These are phyloP conservation scores for Gasteruption jaculator DNA, from an alignment of 2,888 invertebrate genomes.

Conservation along the genomic window DNA sequence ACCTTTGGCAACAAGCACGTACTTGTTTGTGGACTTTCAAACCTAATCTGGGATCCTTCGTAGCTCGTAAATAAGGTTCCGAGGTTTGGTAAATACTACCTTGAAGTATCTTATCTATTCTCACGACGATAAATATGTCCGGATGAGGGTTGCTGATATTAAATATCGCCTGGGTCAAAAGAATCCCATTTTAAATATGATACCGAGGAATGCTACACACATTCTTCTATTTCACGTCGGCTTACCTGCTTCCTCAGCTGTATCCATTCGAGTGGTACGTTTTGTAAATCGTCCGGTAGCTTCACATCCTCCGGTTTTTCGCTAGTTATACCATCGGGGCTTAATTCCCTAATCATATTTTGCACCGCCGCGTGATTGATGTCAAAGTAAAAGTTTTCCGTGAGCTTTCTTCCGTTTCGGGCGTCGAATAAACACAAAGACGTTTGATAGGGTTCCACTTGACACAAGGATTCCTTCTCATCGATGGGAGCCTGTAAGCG, in stretches of 20 bases:
- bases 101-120: constrained; percentile 91
- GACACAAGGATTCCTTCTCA: constrained; percentile 70
- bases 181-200: not conserved
- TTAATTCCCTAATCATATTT: constrained; percentile 57
- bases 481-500: constrained; percentile 77
- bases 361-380: constrained; percentile 72
- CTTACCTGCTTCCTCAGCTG: constrained; percentile 61
- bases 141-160: constrained; percentile 85
- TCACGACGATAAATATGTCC: constrained; percentile 87
- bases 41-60: constrained; percentile 74
- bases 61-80: constrained; percentile 81
- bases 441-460: constrained; percentile 93
- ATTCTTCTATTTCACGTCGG: too few relatives aligned
- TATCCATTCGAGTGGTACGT: constrained; percentile 73
- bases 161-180: constrained; percentile 68
- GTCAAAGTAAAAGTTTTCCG: constrained; percentile 91
- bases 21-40: constrained; percentile 79
- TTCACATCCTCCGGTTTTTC: constrained; percentile 56
- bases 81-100: constrained; percentile 78
- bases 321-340: constrained; percentile 54
- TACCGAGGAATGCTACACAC: too few relatives aligned
- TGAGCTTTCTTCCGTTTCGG: constrained; percentile 78
- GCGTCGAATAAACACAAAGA: constrained; percentile 87
- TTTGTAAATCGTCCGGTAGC: constrained; percentile 63
- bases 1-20: constrained; percentile 70